A percentile compares a stretch with the other conserved stretches of the same genome.
Evolutionary conservation across 1,140 invertebrate species (phyloP).

Genomic region (Proales similis): DNA sequence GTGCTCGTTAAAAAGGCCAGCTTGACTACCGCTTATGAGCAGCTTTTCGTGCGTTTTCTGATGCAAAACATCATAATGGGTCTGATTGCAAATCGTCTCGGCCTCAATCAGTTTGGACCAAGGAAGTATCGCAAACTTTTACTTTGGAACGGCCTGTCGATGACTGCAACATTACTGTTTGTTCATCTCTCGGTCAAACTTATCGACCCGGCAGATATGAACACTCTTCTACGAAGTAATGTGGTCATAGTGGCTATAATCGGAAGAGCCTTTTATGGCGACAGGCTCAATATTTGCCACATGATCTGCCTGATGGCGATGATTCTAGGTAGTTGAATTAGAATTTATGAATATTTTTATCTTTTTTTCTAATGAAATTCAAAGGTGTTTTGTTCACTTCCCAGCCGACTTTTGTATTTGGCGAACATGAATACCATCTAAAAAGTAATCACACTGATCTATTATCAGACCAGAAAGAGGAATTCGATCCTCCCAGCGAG

Average conservation of each 20-base stretch:
- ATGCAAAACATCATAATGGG: too few species aligned
- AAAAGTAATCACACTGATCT: slow-evolving; percentile 5
- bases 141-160: not conserved
- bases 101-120: too few species aligned
- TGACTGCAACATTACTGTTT: not conserved
- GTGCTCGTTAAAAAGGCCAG: not conserved
- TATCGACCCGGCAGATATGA: slow-evolving; percentile 18
- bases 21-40: not conserved
- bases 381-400: slow-evolving; percentile 17
- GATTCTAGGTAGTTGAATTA: too few species aligned
- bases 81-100: too few species aligned
- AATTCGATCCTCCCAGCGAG: not conserved
- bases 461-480: too few species aligned
- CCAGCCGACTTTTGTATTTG: slow-evolving; percentile 13
- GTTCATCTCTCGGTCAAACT: slow-evolving; percentile 31
- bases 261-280: slow-evolving; percentile 15
- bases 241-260: slow-evolving; percentile 21
- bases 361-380: slow-evolving; percentile 3
- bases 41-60: not conserved
- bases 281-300: slow-evolving; percentile 22
- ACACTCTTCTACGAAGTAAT: slow-evolving; percentile 19
- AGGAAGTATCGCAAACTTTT: not conserved
- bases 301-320: too few species aligned
- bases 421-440: not conserved
- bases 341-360: too few species aligned